A percentile compares a stretch with the other conserved stretches of the same genome.
phyloP scores from a whole-genome alignment of 2,113 vertebrate species.

The Ictidomys tridecemlineatus region DNA sequence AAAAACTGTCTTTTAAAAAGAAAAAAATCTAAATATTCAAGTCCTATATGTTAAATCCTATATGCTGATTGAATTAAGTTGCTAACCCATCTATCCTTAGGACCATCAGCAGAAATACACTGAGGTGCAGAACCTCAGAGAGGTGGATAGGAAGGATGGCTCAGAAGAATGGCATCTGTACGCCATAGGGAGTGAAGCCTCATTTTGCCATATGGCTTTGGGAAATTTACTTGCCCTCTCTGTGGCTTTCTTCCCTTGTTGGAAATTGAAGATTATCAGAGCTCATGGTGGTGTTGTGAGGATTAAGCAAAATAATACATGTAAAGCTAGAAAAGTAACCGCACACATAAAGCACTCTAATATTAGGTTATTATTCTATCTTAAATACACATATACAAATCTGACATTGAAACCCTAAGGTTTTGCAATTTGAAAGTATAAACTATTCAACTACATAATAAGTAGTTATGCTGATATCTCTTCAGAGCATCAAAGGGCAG shows the following conservation, averaged over 20 bases:
- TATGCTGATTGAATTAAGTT: background rate
- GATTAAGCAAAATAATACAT: slow-evolving; percentile 42
- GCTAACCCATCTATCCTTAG: background rate
- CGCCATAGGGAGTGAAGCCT: background rate
- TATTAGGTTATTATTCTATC: slow-evolving; percentile 23
- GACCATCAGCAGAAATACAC: background rate
- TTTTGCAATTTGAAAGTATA: slow-evolving; percentile 69
- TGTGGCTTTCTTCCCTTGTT: background rate
- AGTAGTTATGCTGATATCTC: slow-evolving; percentile 43
- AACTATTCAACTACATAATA: slow-evolving; percentile 63
- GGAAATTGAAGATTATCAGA: background rate
- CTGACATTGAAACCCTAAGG: slow-evolving; percentile 45
- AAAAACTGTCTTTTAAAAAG: slow-evolving; percentile 15
- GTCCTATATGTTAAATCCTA: background rate
- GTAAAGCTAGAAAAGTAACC: slow-evolving; percentile 2
- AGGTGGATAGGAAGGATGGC: background rate
- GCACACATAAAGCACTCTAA: background rate
- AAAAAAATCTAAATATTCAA: slow-evolving; percentile 17
- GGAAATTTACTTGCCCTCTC: background rate
- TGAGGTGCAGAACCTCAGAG: background rate
- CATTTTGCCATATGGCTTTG: background rate
- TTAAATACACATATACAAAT: slow-evolving; percentile 64
- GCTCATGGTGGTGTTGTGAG: background rate
- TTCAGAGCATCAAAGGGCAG: slow-evolving; percentile 30
- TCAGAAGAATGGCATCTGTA: background rate